Conservation (phyloP, 2,797 vertebrate genomes). For the Semaprochilodus insignis region DNA sequence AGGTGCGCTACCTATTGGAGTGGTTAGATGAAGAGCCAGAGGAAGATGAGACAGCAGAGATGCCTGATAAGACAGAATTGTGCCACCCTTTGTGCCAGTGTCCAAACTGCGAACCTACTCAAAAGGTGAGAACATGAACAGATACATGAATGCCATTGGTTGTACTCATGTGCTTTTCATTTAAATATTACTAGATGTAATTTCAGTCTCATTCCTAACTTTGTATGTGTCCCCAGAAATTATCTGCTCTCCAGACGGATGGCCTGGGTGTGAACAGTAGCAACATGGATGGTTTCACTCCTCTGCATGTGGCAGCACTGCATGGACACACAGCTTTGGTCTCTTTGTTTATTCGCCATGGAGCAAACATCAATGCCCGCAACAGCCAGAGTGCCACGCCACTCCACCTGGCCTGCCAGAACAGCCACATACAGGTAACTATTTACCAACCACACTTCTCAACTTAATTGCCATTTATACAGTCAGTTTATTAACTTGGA, state of each 20-base stretch:
- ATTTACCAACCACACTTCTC: not conserved
- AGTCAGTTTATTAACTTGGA: not conserved
- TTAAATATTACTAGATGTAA: not conserved
- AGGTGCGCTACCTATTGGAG: slow-evolving; percentile 96
- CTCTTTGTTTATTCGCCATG: slow-evolving; percentile 82
- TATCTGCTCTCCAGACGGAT: slow-evolving; percentile 74
- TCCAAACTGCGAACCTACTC: slow-evolving; percentile 84
- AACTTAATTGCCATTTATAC: not conserved
- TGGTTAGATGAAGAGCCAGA: slow-evolving; percentile 91
- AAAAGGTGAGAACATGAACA: slow-evolving; percentile 79
- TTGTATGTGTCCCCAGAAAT: slow-evolving; percentile 68
- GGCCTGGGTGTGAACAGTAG: slow-evolving; percentile 86
- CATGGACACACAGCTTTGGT: slow-evolving; percentile 83
- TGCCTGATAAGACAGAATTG: slow-evolving; percentile 71
- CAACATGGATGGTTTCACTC: slow-evolving; percentile 82
- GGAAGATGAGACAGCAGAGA: slow-evolving; percentile 73
- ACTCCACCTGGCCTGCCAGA: slow-evolving; percentile 92
- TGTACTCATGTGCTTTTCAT: not conserved
- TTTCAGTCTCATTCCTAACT: not conserved
- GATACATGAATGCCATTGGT: not conserved
- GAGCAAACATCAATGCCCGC: slow-evolving; percentile 81
- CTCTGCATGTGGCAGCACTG: slow-evolving; percentile 88
- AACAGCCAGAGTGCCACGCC: slow-evolving; percentile 82
- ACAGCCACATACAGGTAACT: slow-evolving; percentile 85
- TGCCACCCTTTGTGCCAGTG: slow-evolving; percentile 97